A percentile compares a stretch with the other conserved stretches of the same genome.
Conservation (phyloP, 2,113 vertebrate genomes). For the Rissa tridactyla region DNA sequence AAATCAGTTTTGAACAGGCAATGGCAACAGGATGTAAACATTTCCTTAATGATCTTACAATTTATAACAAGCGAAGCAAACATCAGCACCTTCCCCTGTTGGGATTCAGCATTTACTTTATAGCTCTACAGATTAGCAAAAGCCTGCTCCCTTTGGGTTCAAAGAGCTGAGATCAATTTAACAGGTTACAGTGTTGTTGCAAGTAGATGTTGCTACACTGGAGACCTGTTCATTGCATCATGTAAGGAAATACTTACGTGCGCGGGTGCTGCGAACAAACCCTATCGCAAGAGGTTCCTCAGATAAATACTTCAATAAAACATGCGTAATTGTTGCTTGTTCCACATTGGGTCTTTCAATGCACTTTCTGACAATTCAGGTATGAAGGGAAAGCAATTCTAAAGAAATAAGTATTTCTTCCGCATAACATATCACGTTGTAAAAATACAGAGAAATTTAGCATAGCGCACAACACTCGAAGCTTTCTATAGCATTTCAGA, state of each 20-base stretch:
- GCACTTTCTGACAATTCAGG: neutral
- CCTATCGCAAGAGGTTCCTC: neutral
- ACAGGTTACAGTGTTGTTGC: constrained; percentile 37
- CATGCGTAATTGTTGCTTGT: neutral
- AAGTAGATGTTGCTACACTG: constrained; percentile 47
- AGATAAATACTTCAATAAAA: neutral
- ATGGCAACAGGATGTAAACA: constrained; percentile 62
- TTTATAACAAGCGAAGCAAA: constrained; percentile 64
- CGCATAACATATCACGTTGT: neutral
- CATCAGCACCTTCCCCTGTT: constrained; percentile 45
- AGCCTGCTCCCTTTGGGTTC: constrained; percentile 55
- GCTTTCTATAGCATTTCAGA: neutral
- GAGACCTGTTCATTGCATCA: constrained; percentile 69
- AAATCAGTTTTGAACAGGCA: constrained; percentile 10
- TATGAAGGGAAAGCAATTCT: neutral
- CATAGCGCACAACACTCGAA: neutral
- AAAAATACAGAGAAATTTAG: neutral
- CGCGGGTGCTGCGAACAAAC: constrained; percentile 19
- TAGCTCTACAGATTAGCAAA: constrained; percentile 52
- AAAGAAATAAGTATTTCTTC: neutral
- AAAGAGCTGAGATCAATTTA: constrained; percentile 54
- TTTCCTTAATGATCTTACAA: constrained; percentile 69
- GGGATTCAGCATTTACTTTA: constrained; percentile 54
- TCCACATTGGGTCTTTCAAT: neutral
- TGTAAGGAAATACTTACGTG: constrained; percentile 31